Percentiles rank a stretch among this genome's conserved stretches.
Conservation (phyloP, 2,113 vertebrate species). For the Abramis brama region DNA sequence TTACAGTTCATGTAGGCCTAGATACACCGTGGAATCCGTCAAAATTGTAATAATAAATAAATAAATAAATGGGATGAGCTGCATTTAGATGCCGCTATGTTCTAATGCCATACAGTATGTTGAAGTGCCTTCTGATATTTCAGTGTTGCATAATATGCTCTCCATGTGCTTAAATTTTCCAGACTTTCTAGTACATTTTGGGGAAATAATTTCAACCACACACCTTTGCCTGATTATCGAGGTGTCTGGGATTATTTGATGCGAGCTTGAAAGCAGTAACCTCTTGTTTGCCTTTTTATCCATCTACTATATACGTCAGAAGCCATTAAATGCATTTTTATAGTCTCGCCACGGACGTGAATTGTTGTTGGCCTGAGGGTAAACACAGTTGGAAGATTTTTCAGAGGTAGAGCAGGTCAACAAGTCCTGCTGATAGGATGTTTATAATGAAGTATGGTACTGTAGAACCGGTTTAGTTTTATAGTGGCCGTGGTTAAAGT, state of each 20-base stretch:
- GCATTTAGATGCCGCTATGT: background rate
- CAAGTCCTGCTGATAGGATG: constrained; percentile 15
- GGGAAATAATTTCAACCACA: background rate
- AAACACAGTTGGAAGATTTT: constrained; percentile 3
- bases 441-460: constrained; percentile 8
- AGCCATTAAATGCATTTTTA: constrained; percentile 15
- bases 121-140: background rate
- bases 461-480: constrained; percentile 1
- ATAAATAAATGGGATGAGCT: background rate
- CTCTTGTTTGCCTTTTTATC: constrained; percentile 15
- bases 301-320: constrained; percentile 11
- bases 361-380: constrained; percentile 4
- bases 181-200: background rate
- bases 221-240: constrained; percentile 10
- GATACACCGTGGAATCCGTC: background rate
- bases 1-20: background rate
- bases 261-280: constrained; percentile 9
- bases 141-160: background rate
- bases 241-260: constrained; percentile 30
- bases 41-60: background rate
- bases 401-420: constrained; percentile 9
- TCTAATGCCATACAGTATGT: background rate
- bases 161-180: background rate
- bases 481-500: background rate
- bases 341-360: background rate